Evolutionary conservation across 2,888 invertebrate genomes (phyloP).

Genomic region (Cerastis rubricosa): DNA sequence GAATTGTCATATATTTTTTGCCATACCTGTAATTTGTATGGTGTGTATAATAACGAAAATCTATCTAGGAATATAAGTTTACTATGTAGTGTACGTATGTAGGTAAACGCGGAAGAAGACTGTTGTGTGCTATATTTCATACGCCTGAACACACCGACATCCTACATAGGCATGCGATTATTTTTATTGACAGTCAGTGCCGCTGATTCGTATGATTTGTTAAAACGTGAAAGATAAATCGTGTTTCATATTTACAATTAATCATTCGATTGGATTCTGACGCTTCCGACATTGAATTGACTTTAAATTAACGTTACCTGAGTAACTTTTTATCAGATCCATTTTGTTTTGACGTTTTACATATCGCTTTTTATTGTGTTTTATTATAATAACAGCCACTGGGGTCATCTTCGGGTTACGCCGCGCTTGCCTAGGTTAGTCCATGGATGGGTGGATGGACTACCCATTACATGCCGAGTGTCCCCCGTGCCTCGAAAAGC

Average conservation of each 20-base stretch:
- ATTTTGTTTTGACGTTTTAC: not conserved
- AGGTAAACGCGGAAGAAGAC: not conserved
- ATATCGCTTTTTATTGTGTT: not conserved
- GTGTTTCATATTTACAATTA: slow-evolving; percentile 5
- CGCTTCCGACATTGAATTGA: slow-evolving; percentile 24
- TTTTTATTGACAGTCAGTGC: not conserved
- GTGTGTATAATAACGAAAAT: not conserved
- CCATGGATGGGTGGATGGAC: not conserved
- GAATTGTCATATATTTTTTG: not conserved
- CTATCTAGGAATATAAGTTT: not conserved
- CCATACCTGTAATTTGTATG: not conserved
- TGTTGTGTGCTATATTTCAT: not conserved
- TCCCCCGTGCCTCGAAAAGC: not conserved
- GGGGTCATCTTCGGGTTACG: not conserved
- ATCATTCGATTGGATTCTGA: slow-evolving; percentile 20
- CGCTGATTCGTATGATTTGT: not conserved
- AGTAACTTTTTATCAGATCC: slow-evolving; percentile 18
- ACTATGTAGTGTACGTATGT: not conserved
- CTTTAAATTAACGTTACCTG: slow-evolving; percentile 6
- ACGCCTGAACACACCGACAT: not conserved
- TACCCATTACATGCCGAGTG: not conserved
- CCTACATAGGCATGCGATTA: not conserved
- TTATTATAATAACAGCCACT: not conserved
- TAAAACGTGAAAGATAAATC: not conserved
- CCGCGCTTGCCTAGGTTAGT: not conserved